A percentile compares a stretch with the other conserved stretches of the same genome.
Evolutionary conservation across 64 coral and sea anemone genomes (phyloP).

Genomic region (Anthopleura sola): DNA sequence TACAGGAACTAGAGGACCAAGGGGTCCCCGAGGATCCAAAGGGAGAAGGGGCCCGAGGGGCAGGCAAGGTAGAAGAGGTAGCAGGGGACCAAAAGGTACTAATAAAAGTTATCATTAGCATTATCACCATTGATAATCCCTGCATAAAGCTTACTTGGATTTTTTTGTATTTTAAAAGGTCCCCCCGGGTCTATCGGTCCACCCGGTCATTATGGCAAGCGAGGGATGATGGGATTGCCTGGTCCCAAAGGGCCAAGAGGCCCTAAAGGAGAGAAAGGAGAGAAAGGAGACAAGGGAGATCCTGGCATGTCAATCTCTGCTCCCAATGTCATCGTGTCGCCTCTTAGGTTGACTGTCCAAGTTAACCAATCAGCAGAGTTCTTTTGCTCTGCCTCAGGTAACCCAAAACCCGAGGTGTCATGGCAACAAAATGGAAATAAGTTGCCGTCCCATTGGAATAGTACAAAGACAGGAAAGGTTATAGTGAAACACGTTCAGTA

Average conservation of each 20-base stretch:
- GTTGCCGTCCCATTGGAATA: not conserved
- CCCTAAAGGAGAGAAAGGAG: not conserved
- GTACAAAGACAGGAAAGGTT: not conserved
- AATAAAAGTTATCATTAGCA: not conserved
- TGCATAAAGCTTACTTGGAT: not conserved
- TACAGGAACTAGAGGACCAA: not conserved
- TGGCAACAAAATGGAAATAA: not conserved
- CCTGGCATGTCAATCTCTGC: constrained; percentile 10
- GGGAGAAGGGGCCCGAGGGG: constrained; percentile 7
- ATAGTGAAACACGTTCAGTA: constrained; percentile 4
- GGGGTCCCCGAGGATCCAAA: not conserved
- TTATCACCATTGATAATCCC: not conserved
- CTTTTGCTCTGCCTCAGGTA: not conserved
- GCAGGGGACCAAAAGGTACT: not conserved
- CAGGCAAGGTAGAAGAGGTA: not conserved
- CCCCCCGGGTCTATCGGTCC: not conserved
- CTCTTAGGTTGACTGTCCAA: not conserved
- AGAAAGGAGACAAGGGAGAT: constrained; percentile 1
- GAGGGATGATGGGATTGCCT: constrained; percentile 21
- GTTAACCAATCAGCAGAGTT: constrained; percentile 12
- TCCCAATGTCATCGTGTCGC: not conserved
- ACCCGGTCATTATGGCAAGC: not conserved
- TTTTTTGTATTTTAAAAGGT: not conserved
- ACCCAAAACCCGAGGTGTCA: constrained; percentile 12
- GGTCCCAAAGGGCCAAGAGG: not conserved